Base-by-base conservation (phyloP, 2,888 invertebrate genomes). In the Rotaria magnacalcarata region DNA sequence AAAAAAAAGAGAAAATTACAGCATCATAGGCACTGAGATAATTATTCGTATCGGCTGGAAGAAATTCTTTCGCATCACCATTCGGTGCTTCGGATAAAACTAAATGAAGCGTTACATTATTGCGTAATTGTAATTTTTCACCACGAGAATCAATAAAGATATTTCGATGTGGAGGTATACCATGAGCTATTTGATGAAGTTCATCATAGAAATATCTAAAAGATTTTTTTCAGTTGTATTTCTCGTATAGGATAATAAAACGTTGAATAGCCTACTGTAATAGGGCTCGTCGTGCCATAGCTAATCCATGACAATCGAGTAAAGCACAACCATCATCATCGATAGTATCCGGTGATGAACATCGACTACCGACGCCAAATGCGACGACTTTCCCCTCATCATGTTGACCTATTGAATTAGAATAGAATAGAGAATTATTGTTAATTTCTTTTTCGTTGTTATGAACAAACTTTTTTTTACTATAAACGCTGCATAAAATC, bases 311-410 rank as follows among this genome's bases (percentile, higher is more conserved):
- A 24, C 80, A 80, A 80, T 80, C 80, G 47, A 80, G 80, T 47
- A 80, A 6, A 24, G 24, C 47, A 47, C 47, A 47, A 11, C 80
- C 80, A 80, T 80, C 80, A 14, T 80, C 47, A n/a, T 43, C 47
- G n/a, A 80, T 47, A 80, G 10, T n/a, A 47, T 80, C 80, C 10
- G 10, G 47, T 47, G 24, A 21, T 80, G 80, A 7, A 47, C 80
- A 80, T 80, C 80, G 80, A 80, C 80, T 80, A 47, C 80, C 80
- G 24, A 80, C 47, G 47, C 80, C 80, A 47, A 80, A 80, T 8
- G 80, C 80, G 0, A 80, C 14, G 1, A 80, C n/a, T 80, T 80
- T 80, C n/a, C 80, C 80, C 3, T 11, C 1, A 47, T 80, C 80
- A n/a, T 47, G 47, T n/a, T 24, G 80, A n/a, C 24, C 80, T 80